These are phyloP conservation scores for Zaprionus davidi DNA, from an alignment of 1,140 invertebrate species.

Conservation along the genomic window DNA sequence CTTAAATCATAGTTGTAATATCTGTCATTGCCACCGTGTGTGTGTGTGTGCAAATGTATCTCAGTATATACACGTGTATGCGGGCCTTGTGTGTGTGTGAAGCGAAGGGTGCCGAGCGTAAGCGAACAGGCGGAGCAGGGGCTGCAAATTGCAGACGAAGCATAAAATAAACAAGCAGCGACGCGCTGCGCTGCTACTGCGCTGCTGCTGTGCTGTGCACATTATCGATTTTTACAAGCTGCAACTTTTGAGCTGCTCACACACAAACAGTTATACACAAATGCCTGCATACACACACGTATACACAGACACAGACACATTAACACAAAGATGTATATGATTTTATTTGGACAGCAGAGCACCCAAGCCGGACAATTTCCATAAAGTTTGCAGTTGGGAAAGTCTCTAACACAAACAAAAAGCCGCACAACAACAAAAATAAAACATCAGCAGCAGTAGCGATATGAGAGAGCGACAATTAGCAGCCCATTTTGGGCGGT, in stretches of 20 bases:
- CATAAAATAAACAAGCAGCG: conserved; percentile 78
- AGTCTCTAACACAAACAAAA: conserved; percentile 36
- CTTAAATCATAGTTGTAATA: conserved; percentile 47
- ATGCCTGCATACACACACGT: conserved; percentile 28
- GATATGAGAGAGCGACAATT: conserved; percentile 7
- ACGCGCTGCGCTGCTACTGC: conserved; percentile 40
- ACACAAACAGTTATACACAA: conserved; percentile 20
- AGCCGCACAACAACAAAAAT: conserved; percentile 32
- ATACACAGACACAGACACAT: conserved; percentile 26
- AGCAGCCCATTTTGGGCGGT: conserved; percentile 3
- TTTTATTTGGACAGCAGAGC: conserved; percentile 15
- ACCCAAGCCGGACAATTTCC: conserved; percentile 33
- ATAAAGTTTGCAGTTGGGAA: conserved; percentile 19
- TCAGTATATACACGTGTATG: conserved; percentile 13
- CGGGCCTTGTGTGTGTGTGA: conserved; percentile 20
- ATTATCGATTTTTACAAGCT: conserved; percentile 75
- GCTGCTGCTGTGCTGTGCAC: conserved; percentile 50
- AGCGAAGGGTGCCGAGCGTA: conserved; percentile 32
- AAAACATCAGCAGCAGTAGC: neutral
- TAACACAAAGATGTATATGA: conserved; percentile 19
- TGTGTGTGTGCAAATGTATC: conserved; percentile 7
- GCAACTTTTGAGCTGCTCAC: conserved; percentile 48
- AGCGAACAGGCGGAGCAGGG: conserved; percentile 47
- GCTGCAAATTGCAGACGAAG: conserved; percentile 80
- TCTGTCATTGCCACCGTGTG: conserved; percentile 6